phyloP scores from a whole-genome alignment of 2,113 vertebrate species.

The Promerops cafer region DNA sequence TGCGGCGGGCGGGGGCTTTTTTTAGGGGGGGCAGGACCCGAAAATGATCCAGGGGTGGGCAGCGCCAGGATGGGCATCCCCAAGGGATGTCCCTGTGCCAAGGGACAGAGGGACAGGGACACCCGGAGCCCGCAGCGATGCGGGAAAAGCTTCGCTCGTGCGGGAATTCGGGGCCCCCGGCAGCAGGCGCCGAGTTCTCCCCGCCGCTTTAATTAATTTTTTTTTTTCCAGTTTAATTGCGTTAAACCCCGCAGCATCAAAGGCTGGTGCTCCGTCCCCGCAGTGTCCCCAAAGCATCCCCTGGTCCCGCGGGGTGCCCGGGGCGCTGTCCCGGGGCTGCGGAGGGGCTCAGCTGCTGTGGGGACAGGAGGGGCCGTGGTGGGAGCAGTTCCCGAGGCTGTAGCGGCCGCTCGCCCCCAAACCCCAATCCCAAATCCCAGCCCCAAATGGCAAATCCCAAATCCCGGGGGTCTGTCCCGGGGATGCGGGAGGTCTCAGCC shows the following conservation, averaged over 20 bases:
- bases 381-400: background rate
- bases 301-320: background rate
- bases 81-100: background rate
- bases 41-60: background rate
- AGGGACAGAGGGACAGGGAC: background rate
- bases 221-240: background rate
- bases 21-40: rapidly evolving
- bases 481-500: background rate
- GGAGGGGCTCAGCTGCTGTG: background rate
- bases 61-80: background rate
- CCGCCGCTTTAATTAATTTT: background rate
- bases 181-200: background rate
- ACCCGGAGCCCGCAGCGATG: background rate
- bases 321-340: background rate
- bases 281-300: background rate
- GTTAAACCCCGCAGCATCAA: background rate
- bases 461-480: background rate
- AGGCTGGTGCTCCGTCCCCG: background rate
- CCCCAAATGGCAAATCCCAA: background rate
- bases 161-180: background rate
- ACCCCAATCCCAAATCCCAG: background rate
- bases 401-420: background rate
- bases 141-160: background rate
- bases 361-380: background rate
- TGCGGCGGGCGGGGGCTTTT: background rate